A percentile compares a stretch with the other conserved stretches of the same genome.
Conservation (phyloP, 2,797 vertebrate species). For the Muscicapa striata region DNA sequence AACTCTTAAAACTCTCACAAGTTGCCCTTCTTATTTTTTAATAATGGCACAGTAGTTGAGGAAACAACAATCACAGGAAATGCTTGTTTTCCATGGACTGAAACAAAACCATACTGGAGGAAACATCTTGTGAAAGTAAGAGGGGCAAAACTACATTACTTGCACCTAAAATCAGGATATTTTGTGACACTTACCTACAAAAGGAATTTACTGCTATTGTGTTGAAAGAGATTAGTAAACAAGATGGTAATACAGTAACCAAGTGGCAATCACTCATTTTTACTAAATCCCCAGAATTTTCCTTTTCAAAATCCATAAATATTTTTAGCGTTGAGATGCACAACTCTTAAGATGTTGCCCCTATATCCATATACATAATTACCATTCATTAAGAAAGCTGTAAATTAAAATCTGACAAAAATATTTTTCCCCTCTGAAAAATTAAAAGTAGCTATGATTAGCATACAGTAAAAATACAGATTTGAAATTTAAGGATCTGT, state of each 20-base stretch:
- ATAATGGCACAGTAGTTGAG: neutral
- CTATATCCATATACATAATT: neutral
- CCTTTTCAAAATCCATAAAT: neutral
- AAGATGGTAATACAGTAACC: neutral
- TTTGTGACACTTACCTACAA: neutral
- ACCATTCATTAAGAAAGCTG: neutral
- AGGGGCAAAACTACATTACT: neutral
- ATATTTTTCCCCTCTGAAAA: neutral
- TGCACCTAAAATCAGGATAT: neutral
- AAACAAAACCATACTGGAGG: neutral
- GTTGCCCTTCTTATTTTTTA: neutral
- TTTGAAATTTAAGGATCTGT: neutral
- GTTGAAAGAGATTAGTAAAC: neutral
- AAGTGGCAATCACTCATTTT: neutral
- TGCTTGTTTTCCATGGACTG: neutral
- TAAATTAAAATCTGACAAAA: neutral
- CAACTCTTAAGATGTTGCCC: neutral
- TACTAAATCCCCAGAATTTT: neutral
- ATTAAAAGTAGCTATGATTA: neutral
- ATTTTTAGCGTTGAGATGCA: neutral
- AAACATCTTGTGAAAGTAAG: conserved; percentile 37
- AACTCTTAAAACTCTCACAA: neutral
- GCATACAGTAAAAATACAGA: neutral
- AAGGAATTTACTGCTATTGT: neutral
- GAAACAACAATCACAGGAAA: conserved; percentile 37